Conservation (phyloP, 1,140 invertebrate genomes). For the Aphis gossypii region DNA sequence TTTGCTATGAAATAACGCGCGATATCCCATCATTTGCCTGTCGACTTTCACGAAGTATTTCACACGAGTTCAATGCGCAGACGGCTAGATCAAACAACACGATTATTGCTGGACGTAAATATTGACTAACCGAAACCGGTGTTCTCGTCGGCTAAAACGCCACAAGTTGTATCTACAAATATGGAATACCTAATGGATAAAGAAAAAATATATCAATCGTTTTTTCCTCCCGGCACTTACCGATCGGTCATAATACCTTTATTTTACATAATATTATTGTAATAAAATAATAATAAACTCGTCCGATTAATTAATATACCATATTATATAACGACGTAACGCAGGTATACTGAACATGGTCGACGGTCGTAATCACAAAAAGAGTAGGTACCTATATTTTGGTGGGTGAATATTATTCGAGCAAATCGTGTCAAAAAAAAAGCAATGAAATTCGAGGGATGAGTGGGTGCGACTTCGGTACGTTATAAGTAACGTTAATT, state of each 20-base stretch:
- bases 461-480: neutral
- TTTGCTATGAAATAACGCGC: neutral
- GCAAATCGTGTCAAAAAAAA: neutral
- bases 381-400: neutral
- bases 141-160: neutral
- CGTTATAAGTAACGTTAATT: neutral
- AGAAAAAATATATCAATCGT: neutral
- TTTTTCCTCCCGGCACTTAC: slow-evolving; percentile 1
- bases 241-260: neutral
- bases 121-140: slow-evolving; percentile 7
- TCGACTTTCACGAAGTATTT: slow-evolving; percentile 16
- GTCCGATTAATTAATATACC: neutral
- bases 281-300: slow-evolving; percentile 2
- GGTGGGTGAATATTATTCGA: neutral
- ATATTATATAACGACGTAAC: neutral
- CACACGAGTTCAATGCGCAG: slow-evolving; percentile 2
- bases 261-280: neutral
- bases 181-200: slow-evolving; percentile 2
- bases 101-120: neutral
- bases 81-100: neutral
- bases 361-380: neutral
- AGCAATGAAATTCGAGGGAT: neutral
- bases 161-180: slow-evolving; percentile 11
- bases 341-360: neutral
- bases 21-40: neutral